Percentiles rank a stretch among this genome's conserved stretches.
phyloP scores from a whole-genome alignment of 1,140 invertebrate genomes.

The Nasonia vitripennis region DNA sequence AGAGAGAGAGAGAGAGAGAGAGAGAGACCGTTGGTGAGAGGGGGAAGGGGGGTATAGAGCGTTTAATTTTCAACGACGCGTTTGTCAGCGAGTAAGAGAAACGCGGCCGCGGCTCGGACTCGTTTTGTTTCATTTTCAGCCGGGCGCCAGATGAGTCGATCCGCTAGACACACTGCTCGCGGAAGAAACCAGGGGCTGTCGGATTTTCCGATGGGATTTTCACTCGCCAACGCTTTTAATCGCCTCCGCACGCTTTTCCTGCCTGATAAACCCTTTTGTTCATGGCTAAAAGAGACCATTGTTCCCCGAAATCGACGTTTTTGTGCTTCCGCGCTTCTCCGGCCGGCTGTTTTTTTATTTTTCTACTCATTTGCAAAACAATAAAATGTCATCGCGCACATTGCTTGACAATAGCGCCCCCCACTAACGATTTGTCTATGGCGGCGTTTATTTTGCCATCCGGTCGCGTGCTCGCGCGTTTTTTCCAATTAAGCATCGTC shows the following conservation, averaged over 20 bases:
- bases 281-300: neutral
- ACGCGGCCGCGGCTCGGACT: neutral
- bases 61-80: slow-evolving; percentile 22
- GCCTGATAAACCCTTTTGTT: slow-evolving; percentile 8
- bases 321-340: neutral
- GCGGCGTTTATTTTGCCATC: neutral
- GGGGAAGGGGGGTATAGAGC: neutral
- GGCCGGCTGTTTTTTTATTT: slow-evolving; percentile 19
- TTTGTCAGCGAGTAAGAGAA: neutral
- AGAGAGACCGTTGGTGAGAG: too few relatives aligned
- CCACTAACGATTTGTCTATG: neutral
- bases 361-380: slow-evolving; percentile 30
- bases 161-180: neutral
- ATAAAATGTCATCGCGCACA: slow-evolving; percentile 9
- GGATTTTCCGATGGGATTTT: slow-evolving; percentile 14
- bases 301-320: slow-evolving; percentile 1
- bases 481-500: neutral
- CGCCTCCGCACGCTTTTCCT: neutral
- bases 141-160: neutral
- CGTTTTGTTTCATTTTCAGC: slow-evolving; percentile 4
- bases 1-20: neutral
- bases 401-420: neutral
- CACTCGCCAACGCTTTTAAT: slow-evolving; percentile 11
- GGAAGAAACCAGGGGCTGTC: neutral
- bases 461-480: neutral